Evolutionary conservation across 2,888 invertebrate genomes (phyloP), one percentile per base, ranked within the genome.

Genomic region (Rambutsinella grinnellia): DNA sequence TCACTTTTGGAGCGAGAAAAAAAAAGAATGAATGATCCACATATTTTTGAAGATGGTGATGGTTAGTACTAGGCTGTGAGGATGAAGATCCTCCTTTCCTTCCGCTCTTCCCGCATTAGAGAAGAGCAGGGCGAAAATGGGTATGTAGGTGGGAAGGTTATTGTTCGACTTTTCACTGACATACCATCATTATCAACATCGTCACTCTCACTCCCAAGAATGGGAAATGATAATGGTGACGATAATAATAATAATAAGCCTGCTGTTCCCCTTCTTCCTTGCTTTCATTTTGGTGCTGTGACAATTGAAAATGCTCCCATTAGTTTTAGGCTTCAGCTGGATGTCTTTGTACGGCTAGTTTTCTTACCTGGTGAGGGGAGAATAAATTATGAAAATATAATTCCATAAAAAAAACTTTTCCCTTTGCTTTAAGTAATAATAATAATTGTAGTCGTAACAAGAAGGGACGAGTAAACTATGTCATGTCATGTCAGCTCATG

Each of bases 91-190:
- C 58, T 67, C 58, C 58, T 51, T 60, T 67, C 13, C 28, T 68
- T 26, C 10, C 46, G 56, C 58, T 26, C n/a, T 71, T 63, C 65
- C 53, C 63, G 71, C 63, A 65, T 71, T 71, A 54, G 5, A 54
- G 23, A 23, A 23, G 23, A 54, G 13, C 8, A 19, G 24, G 36
- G 56, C 21, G 47, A 72, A 72, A 72, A 66, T 66, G 58, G 72
- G 66, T 72, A 72, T 65, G 53, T 66, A 66, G 65, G 72, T 66
- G 58, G 66, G 66, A 65, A 66, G 66, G 72, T 65, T 66, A 72
- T 72, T 66, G 72, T 72, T 72, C 72, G 63, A 72, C 60, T 46
- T 21, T 49, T 49, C 49, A 17, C 15, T 13, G 15, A 49, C 49
- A 49, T 49, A 17, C 13, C 36, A 36, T 36, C 36, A 36, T 5